Conservation (phyloP, 1,140 invertebrate species). For the Drosophila ficusphila region DNA sequence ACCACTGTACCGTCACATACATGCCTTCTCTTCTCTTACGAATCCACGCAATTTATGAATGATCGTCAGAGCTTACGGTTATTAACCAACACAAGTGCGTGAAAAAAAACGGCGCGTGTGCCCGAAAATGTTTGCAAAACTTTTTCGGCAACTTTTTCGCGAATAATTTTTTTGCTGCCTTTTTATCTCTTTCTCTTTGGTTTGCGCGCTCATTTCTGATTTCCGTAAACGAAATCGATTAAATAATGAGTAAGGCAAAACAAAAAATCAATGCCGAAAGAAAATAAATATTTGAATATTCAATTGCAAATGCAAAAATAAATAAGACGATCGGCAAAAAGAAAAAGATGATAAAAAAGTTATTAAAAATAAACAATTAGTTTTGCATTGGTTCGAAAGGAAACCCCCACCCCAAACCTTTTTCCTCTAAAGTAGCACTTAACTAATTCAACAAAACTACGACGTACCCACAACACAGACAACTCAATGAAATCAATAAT, state of each 20-base stretch:
- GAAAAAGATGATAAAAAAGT: slow-evolving; percentile 24
- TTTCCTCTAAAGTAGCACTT: slow-evolving; percentile 65
- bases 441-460: slow-evolving; percentile 80
- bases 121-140: slow-evolving; percentile 59
- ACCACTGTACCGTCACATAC: slow-evolving; percentile 8
- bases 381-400: slow-evolving; percentile 8
- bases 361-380: slow-evolving; percentile 26
- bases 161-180: slow-evolving; percentile 34
- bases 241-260: slow-evolving; percentile 58
- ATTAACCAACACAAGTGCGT: slow-evolving; percentile 70
- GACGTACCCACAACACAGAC: slow-evolving; percentile 48
- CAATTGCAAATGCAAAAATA: slow-evolving; percentile 49
- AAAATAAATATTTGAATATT: slow-evolving; percentile 68
- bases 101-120: slow-evolving; percentile 31
- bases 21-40: slow-evolving; percentile 27
- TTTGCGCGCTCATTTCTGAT: slow-evolving; percentile 42
- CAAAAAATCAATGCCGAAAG: slow-evolving; percentile 42
- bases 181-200: slow-evolving; percentile 51
- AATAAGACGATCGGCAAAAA: slow-evolving; percentile 21
- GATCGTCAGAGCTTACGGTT: slow-evolving; percentile 70
- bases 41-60: slow-evolving; percentile 79
- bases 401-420: slow-evolving; percentile 9
- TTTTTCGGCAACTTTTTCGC: slow-evolving; percentile 27
- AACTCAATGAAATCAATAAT: slow-evolving; percentile 71
- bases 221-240: slow-evolving; percentile 78